Base-by-base conservation (phyloP, 2,113 vertebrate genomes). In the Sapayoa aenigma region DNA sequence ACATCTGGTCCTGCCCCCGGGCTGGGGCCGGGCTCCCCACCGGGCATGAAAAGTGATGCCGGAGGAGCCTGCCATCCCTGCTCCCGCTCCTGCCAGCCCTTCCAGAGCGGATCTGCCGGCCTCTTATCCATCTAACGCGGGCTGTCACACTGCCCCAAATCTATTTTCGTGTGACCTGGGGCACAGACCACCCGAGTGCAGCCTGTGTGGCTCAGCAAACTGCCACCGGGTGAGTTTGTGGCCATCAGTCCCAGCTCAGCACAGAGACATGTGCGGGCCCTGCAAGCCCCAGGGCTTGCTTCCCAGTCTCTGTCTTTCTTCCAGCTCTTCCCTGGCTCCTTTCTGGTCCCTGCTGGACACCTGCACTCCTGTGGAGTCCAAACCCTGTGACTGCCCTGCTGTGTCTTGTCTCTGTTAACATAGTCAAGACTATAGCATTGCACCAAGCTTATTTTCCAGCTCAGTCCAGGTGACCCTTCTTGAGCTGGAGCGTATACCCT, bases 1-100 rank as follows among this genome's bases (percentile, higher is more conserved):
- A 96, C 98, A 98, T 98, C 98, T 99, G 99, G 94, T 98, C 96
- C 94, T 87, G 95, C 98, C 97, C 84, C 58, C 1, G 12, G 55
- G 28, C 90, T 47, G 44, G 87, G 92, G 96, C 73, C 73, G 90
- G 97, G 96, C 97, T 98, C 98, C 98, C 98, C 86, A 91, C 95
- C 39, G 97, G 87, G 79, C 95, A 97, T 94, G 87, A 97, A 97
- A 97, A 98, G 95, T 50, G 4, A 27, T 73, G 33, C 42, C 0
- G 66, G 63, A 76, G 77, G 44, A 89, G 41, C 7, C 35, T 3
- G 58, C 53, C 44, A 27, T 21, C 41, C 60, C 50, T 5, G 0
- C 23, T 65, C 77, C 35, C 41, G 60, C 80, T 89, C 72, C 83
- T 31, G 23, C 42, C 46, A 47, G 35, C 42, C 37, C 60, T 2